Evolutionary conservation across 1,140 invertebrate genomes (phyloP).

Genomic region (Megalopta genalis): DNA sequence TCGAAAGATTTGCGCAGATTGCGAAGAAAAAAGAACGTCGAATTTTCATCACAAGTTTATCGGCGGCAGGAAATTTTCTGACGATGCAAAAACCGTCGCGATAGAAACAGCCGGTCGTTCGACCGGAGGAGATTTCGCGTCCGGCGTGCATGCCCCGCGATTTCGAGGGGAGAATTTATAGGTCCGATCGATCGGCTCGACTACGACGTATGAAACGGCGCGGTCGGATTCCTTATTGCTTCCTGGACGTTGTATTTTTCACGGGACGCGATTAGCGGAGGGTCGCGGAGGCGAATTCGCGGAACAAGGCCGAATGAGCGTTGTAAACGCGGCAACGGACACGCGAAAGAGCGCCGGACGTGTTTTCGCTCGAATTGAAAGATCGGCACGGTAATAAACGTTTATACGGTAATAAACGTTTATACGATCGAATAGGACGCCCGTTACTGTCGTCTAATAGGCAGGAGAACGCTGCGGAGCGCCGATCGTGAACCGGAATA

Average conservation of each 20-base stretch:
- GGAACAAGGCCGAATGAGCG: neutral
- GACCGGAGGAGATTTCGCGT: too few species aligned
- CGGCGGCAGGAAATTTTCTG: too few species aligned
- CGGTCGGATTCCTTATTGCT: neutral
- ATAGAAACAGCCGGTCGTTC: too few species aligned
- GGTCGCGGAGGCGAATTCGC: neutral
- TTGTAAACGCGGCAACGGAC: neutral
- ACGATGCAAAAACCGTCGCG: too few species aligned
- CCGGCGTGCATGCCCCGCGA: too few species aligned
- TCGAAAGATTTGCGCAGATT: too few species aligned
- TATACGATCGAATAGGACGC: constrained; percentile 14
- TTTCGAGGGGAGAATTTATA: constrained; percentile 9
- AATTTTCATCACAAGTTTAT: too few species aligned
- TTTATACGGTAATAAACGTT: constrained; percentile 23
- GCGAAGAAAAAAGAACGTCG: too few species aligned
- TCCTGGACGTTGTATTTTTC: constrained; percentile 22
- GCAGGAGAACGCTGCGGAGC: neutral
- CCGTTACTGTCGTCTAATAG: constrained; percentile 10
- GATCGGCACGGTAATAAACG: constrained; percentile 13
- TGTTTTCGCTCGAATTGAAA: constrained; percentile 11
- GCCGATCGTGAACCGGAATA: constrained; percentile 7
- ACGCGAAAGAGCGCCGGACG: neutral
- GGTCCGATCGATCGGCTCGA: constrained; percentile 16
- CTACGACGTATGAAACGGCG: neutral
- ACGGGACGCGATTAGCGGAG: too few species aligned